Evolutionary conservation across 2,797 vertebrate species (phyloP).

Genomic region (Graptemys geographica): DNA sequence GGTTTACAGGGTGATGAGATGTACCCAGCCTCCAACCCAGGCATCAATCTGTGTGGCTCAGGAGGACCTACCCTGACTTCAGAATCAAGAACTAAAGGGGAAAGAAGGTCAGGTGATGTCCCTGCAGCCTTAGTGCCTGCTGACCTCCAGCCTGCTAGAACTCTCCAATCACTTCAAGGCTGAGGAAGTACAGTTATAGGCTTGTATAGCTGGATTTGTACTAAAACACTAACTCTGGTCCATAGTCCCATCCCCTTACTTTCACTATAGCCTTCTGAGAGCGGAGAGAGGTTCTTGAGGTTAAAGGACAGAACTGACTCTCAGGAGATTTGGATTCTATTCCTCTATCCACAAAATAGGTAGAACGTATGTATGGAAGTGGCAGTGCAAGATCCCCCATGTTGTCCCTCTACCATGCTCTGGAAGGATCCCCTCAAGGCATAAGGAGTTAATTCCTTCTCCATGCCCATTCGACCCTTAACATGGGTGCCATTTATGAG

Average conservation of each 20-base stretch:
- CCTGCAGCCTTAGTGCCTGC: background rate
- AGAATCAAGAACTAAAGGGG: background rate
- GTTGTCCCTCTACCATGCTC: background rate
- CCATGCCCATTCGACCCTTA: background rate
- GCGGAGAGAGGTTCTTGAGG: background rate
- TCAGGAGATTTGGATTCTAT: background rate
- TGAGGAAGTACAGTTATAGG: background rate
- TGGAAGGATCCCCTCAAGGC: background rate
- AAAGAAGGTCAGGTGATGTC: background rate
- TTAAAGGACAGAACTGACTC: background rate
- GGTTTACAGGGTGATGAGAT: background rate
- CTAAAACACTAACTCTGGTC: background rate
- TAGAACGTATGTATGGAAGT: background rate
- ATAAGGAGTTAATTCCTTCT: background rate
- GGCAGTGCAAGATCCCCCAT: rapidly evolving
- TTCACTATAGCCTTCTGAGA: background rate
- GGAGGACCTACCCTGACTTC: background rate
- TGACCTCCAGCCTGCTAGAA: background rate
- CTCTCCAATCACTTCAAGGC: background rate
- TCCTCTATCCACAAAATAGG: background rate
- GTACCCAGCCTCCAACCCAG: background rate
- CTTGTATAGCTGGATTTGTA: background rate
- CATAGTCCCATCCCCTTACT: background rate
- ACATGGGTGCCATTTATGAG: background rate
- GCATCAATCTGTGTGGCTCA: background rate